Conservation (phyloP, 1,140 invertebrate genomes). For the Sminthurinus signatus region DNA sequence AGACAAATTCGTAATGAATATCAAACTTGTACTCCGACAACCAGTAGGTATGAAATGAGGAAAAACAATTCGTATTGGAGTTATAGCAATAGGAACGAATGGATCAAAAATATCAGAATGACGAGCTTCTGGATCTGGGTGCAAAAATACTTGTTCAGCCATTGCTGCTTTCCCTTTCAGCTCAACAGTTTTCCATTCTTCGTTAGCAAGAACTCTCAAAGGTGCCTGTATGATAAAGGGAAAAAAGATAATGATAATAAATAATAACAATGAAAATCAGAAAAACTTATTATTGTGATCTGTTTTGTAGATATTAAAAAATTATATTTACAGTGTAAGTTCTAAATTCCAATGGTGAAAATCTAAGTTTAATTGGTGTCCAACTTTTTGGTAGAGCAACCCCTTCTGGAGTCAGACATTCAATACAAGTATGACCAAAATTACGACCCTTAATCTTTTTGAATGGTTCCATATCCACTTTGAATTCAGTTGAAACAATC, state of each 20-base stretch:
- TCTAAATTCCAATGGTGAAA: constrained; percentile 17
- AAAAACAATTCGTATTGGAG: neutral
- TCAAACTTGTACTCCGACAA: constrained; percentile 6
- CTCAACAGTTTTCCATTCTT: neutral
- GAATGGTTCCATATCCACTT: constrained; percentile 9
- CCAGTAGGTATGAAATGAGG: constrained; percentile 18
- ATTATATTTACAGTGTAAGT: constrained; percentile 4
- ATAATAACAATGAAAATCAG: neutral
- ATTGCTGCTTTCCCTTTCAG: neutral
- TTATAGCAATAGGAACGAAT: constrained; percentile 4
- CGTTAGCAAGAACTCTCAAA: constrained; percentile 1
- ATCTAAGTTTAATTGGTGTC: constrained; percentile 15
- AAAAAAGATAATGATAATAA: too few relatives aligned
- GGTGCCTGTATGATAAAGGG: neutral
- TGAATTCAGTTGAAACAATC: constrained; percentile 1
- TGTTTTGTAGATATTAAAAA: neutral
- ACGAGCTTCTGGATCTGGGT: neutral
- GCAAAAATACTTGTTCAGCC: neutral
- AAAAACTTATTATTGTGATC: neutral
- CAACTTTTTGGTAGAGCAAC: constrained; percentile 8
- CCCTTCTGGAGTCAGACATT: constrained; percentile 15
- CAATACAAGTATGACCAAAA: constrained; percentile 7
- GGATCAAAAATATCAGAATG: constrained; percentile 4
- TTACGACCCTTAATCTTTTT: constrained; percentile 3
- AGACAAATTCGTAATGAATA: constrained; percentile 16